Evolutionary conservation across 2,797 vertebrate genomes (phyloP).

Genomic region (Rhinella marina): DNA sequence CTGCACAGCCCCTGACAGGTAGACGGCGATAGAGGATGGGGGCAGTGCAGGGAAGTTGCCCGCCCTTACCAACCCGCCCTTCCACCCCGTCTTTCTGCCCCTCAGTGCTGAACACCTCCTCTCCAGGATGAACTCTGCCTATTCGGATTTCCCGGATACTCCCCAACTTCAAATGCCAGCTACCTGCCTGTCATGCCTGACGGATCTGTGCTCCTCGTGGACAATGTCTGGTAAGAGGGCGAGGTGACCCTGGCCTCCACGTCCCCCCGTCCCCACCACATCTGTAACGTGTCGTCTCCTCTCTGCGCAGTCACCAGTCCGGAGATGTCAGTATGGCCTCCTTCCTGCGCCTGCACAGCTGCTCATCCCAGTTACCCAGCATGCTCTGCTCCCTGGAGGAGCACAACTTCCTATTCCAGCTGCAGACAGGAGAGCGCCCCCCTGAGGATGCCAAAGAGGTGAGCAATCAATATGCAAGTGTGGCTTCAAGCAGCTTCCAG

Average conservation of each 20-base stretch:
- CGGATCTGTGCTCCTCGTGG: slow-evolving; percentile 91
- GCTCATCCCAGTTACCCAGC: slow-evolving; percentile 81
- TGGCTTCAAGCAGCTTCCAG: too few relatives aligned
- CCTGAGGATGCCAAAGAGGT: slow-evolving; percentile 85
- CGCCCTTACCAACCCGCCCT: background rate
- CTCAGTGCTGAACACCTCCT: slow-evolving; percentile 87
- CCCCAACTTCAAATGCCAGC: slow-evolving; percentile 92
- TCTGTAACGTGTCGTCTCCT: background rate
- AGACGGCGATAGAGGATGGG: too few relatives aligned
- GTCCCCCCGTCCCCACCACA: background rate
- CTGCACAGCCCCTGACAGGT: slow-evolving; percentile 90
- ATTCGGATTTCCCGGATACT: slow-evolving; percentile 85
- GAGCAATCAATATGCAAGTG: slow-evolving; percentile 50
- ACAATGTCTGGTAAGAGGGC: slow-evolving; percentile 87
- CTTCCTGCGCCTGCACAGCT: slow-evolving; percentile 84
- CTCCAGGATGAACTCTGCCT: slow-evolving; percentile 90
- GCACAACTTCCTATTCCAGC: slow-evolving; percentile 92
- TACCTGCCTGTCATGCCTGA: slow-evolving; percentile 96
- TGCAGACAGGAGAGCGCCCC: slow-evolving; percentile 84
- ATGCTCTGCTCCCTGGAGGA: slow-evolving; percentile 90
- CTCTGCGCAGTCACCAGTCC: slow-evolving; percentile 82
- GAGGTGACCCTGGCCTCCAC: background rate
- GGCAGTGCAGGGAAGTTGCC: background rate
- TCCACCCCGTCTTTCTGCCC: slow-evolving; percentile 12
- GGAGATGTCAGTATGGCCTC: slow-evolving; percentile 90